Conservation (phyloP, 2,888 invertebrate genomes). For the Aphodius granarius region DNA sequence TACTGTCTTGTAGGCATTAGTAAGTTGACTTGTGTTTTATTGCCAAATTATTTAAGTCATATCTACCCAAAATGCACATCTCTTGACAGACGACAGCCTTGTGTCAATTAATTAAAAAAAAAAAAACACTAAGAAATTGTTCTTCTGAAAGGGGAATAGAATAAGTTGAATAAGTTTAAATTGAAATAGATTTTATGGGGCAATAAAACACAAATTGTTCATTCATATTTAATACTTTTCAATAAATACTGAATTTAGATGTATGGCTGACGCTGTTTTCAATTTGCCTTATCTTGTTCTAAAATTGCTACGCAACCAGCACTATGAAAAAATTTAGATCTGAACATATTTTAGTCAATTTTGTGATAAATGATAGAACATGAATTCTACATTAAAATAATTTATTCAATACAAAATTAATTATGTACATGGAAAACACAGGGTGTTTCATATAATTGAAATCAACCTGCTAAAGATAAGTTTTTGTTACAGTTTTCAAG, state of each 20-base stretch:
- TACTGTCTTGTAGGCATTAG: too few species aligned
- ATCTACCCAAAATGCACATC: too few species aligned
- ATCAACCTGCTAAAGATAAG: background rate
- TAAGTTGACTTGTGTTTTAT: too few species aligned
- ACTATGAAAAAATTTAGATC: background rate
- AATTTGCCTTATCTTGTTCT: background rate
- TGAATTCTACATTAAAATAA: background rate
- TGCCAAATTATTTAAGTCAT: too few species aligned
- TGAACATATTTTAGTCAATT: conserved; percentile 13
- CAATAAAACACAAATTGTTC: background rate
- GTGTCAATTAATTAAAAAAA: too few species aligned
- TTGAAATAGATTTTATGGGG: too few species aligned
- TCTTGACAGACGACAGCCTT: too few species aligned
- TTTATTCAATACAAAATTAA: background rate
- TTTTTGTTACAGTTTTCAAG: background rate
- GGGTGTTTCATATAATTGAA: background rate
- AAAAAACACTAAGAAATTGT: too few species aligned
- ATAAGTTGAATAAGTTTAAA: too few species aligned
- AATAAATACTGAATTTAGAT: background rate
- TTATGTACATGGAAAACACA: background rate
- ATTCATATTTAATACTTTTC: background rate
- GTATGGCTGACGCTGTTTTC: background rate
- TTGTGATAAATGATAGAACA: conserved; percentile 24
- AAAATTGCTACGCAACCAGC: background rate
- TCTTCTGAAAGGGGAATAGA: too few species aligned